Percentiles rank a stretch among this genome's conserved stretches.
Evolutionary conservation across 2,797 vertebrate species (phyloP).

Genomic region (Nyctibius grandis): DNA sequence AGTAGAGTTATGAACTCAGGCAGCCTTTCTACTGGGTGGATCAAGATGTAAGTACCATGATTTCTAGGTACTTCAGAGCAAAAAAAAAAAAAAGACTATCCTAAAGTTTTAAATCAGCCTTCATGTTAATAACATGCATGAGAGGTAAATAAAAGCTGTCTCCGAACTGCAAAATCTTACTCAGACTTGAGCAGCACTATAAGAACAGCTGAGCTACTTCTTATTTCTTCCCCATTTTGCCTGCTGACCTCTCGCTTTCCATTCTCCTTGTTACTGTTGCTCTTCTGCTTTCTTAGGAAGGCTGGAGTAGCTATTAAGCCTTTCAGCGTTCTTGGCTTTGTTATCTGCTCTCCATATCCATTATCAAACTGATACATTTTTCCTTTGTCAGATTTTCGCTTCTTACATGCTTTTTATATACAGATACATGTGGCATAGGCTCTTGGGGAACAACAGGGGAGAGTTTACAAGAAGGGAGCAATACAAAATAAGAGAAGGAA

Average conservation of each 20-base stretch:
- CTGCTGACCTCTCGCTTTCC: background rate
- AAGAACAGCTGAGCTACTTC: background rate
- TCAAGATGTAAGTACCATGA: background rate
- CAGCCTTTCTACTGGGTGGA: background rate
- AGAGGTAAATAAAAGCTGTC: background rate
- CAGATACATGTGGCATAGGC: background rate
- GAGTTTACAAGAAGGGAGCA: background rate
- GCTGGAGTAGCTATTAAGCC: constrained; percentile 22
- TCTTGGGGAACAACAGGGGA: background rate
- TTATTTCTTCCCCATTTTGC: background rate
- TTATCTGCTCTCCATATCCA: background rate
- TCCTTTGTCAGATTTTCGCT: constrained; percentile 22
- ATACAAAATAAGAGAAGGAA: background rate
- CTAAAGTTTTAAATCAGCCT: background rate
- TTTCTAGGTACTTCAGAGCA: background rate
- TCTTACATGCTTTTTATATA: constrained; percentile 6
- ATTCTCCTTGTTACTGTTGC: background rate
- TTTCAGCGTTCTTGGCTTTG: background rate
- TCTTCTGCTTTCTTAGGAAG: background rate
- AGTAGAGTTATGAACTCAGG: background rate
- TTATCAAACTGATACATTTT: constrained; percentile 25
- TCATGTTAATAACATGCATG: background rate
- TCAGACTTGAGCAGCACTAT: background rate
- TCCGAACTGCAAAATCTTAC: background rate
- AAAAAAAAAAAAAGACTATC: background rate